A percentile compares a stretch with the other conserved stretches of the same genome.
Conservation (phyloP, 2,113 vertebrate species). For the Erythrocebus patas region DNA sequence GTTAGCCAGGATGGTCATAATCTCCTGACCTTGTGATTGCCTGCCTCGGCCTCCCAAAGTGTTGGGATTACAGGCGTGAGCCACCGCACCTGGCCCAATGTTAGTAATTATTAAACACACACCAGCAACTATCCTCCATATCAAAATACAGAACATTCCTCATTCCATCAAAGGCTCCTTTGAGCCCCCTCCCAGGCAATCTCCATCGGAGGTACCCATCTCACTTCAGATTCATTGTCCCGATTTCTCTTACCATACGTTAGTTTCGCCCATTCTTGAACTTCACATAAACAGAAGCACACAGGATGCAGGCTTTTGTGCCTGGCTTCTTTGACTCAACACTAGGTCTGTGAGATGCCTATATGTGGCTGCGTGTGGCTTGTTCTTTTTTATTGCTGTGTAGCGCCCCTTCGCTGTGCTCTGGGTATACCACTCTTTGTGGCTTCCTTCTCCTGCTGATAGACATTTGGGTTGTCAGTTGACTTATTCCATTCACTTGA, state of each 20-base stretch:
- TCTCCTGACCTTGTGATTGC: too few species aligned
- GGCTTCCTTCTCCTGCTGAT: neutral
- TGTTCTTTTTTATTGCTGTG: neutral
- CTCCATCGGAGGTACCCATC: neutral
- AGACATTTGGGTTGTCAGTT: neutral
- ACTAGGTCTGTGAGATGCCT: neutral
- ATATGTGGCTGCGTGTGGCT: fast-evolving
- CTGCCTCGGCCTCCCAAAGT: too few species aligned
- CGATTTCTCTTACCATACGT: neutral
- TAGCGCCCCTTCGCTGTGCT: fast-evolving
- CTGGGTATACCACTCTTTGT: fast-evolving
- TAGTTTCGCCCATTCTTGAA: neutral
- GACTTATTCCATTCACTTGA: neutral
- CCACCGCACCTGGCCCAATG: too few species aligned
- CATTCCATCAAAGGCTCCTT: neutral
- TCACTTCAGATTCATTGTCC: neutral
- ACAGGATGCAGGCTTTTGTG: fast-evolving
- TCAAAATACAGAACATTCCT: neutral
- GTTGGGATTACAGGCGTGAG: too few species aligned
- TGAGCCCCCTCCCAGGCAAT: neutral
- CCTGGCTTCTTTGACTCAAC: neutral
- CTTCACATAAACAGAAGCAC: fast-evolving
- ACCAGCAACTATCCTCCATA: neutral
- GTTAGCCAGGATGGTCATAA: too few species aligned
- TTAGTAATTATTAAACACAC: too few species aligned